Evolutionary conservation across 2,888 invertebrate species (phyloP), one percentile per base, ranked within the genome.

Genomic region (Drosophila subquinaria): DNA sequence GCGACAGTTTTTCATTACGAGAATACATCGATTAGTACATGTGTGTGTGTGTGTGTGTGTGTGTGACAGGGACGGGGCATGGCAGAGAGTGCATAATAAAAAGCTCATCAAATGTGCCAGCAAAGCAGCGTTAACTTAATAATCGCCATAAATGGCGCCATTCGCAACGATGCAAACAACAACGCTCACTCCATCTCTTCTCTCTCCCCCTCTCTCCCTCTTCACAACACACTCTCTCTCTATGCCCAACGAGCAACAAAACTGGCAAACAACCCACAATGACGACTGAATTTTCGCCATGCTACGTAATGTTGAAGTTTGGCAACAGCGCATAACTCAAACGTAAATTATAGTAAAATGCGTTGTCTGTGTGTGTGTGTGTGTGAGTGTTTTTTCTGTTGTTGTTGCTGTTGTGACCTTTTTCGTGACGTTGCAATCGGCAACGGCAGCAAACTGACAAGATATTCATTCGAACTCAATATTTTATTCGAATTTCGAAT

Each of bases 401-500:
- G 53, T 47, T 81, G 72, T 78, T 51, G 64, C 66, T 76, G 73
- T 77, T 74, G 67, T 82, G 70, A 73, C 76, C 74, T 78, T 78
- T 73, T 70, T 82, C 74, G 68, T 79, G 72, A 69, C 75, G 74
- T 77, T 73, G 70, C 76, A 70, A 71, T 76, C 79, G 71, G 68
- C 73, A 73, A 35, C 43, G 35, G 30, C 55, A 69, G 67, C 45
- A 51, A 51, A 72, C 77, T 64, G 71, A 79, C 79, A 79, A 76
- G 65, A 75, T 69, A 70, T 61, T 76, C 52, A 83, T 83, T 87
- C 87, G 86, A 87, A 85, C 85, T 82, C 76, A 77, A 84, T 87
- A 84, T 88, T 82, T 76, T 79, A 84, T 88, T 88, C 88, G 87
- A 88, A 87, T 73, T 88, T 84, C 87, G 86, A 82, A 82, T 69